These are phyloP conservation scores for Agriopis aurantiaria DNA, from an alignment of 2,888 invertebrate genomes.

Conservation along the genomic window DNA sequence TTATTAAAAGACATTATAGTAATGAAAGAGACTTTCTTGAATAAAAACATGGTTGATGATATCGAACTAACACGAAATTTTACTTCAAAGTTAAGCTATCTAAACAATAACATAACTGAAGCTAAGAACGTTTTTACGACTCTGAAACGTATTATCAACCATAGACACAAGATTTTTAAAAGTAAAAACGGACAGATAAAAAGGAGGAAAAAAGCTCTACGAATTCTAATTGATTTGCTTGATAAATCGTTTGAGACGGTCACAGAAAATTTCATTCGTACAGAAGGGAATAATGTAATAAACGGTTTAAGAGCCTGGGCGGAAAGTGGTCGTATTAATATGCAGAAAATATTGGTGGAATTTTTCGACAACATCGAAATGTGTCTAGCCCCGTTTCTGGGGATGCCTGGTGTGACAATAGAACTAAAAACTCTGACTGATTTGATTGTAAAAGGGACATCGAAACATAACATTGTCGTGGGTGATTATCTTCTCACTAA, in stretches of 20 bases:
- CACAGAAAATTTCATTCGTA: conserved; percentile 44
- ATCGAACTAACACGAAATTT: conserved; percentile 36
- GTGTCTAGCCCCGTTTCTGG: neutral
- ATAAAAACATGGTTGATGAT: conserved; percentile 44
- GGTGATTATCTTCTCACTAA: conserved; percentile 1
- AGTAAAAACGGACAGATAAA: conserved; percentile 36
- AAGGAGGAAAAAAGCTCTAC: conserved; percentile 48
- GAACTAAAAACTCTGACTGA: conserved; percentile 15
- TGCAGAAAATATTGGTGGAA: neutral
- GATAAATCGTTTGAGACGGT: conserved; percentile 53
- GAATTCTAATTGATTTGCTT: conserved; percentile 59
- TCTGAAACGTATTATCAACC: conserved; percentile 43
- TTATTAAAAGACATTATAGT: conserved; percentile 33
- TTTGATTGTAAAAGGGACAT: conserved; percentile 7
- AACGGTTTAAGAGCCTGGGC: conserved; percentile 49
- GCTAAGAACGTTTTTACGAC: conserved; percentile 43
- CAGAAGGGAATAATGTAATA: conserved; percentile 48
- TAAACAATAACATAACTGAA: conserved; percentile 21
- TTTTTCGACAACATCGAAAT: neutral
- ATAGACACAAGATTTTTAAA: conserved; percentile 48
- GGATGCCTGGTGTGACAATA: neutral
- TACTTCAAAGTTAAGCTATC: conserved; percentile 25
- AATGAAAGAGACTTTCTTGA: conserved; percentile 43
- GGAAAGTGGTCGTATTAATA: neutral
- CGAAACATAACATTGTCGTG: neutral